Percentiles rank a stretch among this genome's conserved stretches.
These are phyloP conservation scores for Caenorhabditis sp. DNA, from an alignment of 2,888 invertebrate species.

Conservation along the genomic window DNA sequence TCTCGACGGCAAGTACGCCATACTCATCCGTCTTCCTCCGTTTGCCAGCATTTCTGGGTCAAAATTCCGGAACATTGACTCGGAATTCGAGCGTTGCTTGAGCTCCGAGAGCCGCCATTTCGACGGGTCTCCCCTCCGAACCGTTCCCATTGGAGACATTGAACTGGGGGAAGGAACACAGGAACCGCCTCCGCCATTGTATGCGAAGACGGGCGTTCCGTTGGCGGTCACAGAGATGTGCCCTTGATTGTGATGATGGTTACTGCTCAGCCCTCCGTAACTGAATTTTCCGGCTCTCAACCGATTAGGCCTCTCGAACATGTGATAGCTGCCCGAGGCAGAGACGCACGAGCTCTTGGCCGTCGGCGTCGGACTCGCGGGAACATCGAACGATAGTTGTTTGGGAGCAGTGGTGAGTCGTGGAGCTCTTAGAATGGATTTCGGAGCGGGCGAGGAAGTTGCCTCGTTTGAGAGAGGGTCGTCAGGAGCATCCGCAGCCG, in stretches of 20 bases:
- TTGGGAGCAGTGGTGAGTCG: conserved; percentile 55
- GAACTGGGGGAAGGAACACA: conserved; percentile 17
- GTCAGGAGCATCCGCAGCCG: conserved; percentile 29
- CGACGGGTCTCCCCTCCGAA: conserved; percentile 54
- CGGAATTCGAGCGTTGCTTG: conserved; percentile 64
- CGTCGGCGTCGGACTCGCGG: conserved; percentile 55
- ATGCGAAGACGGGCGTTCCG: conserved; percentile 39
- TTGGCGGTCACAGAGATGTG: conserved; percentile 43
- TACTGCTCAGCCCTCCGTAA: conserved; percentile 38
- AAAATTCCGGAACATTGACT: conserved; percentile 62
- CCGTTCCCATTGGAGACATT: conserved; percentile 27
- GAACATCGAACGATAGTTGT: conserved; percentile 66
- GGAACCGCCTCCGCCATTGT: conserved; percentile 12
- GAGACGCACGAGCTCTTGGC: conserved; percentile 57
- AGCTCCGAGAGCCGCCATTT: conserved; percentile 56
- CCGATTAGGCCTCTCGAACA: conserved; percentile 57
- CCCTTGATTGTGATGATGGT: conserved; percentile 30
- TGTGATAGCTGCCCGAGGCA: conserved; percentile 57
- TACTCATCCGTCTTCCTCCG: conserved; percentile 60
- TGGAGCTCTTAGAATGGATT: conserved; percentile 55
- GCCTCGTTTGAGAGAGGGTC: conserved; percentile 29
- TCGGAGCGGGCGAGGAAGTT: conserved; percentile 22
- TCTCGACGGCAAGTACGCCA: conserved; percentile 67
- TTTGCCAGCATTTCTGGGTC: conserved; percentile 53
- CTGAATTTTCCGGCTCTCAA: conserved; percentile 38